Conservation (phyloP, 2,797 vertebrate genomes). For the Pseudochirops corinnae region DNA sequence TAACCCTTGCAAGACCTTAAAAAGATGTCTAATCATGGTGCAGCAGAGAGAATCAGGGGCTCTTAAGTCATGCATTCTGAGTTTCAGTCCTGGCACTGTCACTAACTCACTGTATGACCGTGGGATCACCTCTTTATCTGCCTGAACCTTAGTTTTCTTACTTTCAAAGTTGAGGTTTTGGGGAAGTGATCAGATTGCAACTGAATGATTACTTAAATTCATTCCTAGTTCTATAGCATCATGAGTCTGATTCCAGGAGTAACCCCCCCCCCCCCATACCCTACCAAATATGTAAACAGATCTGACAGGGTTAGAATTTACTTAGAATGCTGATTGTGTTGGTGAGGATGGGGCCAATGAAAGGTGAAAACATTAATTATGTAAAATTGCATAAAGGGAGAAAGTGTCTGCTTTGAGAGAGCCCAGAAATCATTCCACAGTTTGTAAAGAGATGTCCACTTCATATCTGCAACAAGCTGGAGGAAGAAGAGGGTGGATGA, state of each 20-base stretch:
- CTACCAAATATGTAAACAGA: neutral
- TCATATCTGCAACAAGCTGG: neutral
- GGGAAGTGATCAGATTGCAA: neutral
- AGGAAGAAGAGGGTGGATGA: neutral
- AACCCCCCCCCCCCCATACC: neutral
- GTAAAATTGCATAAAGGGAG: neutral
- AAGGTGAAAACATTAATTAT: neutral
- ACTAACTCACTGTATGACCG: neutral
- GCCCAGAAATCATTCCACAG: neutral
- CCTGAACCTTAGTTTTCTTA: neutral
- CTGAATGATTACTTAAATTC: neutral
- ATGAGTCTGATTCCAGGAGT: neutral
- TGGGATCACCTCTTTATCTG: neutral
- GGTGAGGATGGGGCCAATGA: neutral
- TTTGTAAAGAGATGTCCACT: neutral
- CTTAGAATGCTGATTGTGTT: neutral
- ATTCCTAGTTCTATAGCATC: neutral
- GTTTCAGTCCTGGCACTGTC: neutral
- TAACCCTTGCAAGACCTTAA: too few species aligned
- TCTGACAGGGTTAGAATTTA: neutral
- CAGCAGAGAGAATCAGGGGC: neutral
- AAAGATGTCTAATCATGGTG: neutral
- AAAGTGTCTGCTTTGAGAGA: neutral
- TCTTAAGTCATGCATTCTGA: neutral
- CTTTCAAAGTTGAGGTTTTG: neutral